These are phyloP conservation scores for Oscheius sp. DNA, from an alignment of 2,888 invertebrate genomes.

Conservation along the genomic window DNA sequence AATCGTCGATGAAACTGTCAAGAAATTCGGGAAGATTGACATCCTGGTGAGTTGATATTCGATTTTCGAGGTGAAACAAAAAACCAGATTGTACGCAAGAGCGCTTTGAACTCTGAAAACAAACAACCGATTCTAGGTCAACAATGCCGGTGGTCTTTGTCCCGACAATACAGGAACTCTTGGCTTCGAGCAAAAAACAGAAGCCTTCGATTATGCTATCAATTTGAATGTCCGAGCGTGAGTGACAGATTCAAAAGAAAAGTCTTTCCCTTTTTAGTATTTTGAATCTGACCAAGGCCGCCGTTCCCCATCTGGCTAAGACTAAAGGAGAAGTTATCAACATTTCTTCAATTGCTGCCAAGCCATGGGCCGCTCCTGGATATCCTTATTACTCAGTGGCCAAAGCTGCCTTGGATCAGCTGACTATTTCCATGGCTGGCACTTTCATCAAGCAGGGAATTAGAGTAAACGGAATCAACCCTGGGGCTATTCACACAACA, in stretches of 20 bases:
- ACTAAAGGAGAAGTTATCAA: slow-evolving; percentile 28
- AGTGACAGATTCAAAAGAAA: no score
- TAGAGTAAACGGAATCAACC: slow-evolving; percentile 23
- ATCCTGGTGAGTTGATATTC: neutral
- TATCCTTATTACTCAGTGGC: slow-evolving; percentile 25
- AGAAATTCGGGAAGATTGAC: slow-evolving; percentile 21
- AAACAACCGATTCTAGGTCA: neutral
- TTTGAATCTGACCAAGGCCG: slow-evolving; percentile 5
- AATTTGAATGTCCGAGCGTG: slow-evolving; percentile 20
- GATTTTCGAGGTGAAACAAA: no score
- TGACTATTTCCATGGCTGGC: slow-evolving; percentile 19
- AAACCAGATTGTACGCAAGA: no score
- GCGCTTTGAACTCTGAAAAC: neutral
- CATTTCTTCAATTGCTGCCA: slow-evolving; percentile 10
- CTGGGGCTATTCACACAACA: neutral
- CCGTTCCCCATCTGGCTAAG: slow-evolving; percentile 10
- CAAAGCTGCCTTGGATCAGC: slow-evolving; percentile 29
- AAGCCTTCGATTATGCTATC: slow-evolving; percentile 22
- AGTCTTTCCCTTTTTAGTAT: neutral
- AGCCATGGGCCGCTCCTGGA: neutral
- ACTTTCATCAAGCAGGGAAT: slow-evolving; percentile 22
- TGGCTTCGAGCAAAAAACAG: neutral
- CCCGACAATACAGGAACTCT: slow-evolving; percentile 16
- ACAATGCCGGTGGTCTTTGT: slow-evolving; percentile 28
- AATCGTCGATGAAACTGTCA: slow-evolving; percentile 18